Conservation (phyloP, 2,113 vertebrate genomes). For the Electrona antarctica region DNA sequence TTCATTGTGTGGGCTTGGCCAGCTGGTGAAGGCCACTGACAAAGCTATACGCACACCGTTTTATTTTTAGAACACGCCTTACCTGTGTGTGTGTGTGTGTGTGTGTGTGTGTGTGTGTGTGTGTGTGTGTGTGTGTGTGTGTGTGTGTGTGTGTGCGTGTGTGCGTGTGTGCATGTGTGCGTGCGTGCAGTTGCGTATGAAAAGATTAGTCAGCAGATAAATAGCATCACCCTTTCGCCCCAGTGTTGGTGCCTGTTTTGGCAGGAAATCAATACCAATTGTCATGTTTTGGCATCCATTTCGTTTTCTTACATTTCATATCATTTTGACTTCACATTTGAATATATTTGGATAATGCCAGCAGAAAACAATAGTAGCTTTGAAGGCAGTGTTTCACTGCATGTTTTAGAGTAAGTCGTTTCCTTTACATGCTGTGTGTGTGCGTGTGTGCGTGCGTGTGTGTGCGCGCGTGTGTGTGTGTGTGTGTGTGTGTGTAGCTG, state of each 20-base stretch:
- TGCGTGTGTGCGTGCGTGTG: not conserved
- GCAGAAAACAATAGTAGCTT: no score
- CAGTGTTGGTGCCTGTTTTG: conserved; percentile 19
- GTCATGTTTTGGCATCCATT: not conserved
- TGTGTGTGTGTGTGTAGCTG: not conserved
- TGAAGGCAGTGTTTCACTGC: no score
- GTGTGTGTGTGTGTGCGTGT: conserved; percentile 45
- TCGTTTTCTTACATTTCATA: no score
- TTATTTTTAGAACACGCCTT: no score
- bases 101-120: conserved; percentile 10
- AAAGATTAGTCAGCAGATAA: conserved; percentile 23
- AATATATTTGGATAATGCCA: no score
- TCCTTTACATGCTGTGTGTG: no score
- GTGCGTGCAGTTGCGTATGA: not conserved
- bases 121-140: conserved; percentile 13
- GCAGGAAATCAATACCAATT: conserved; percentile 17
- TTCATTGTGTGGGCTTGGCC: no score
- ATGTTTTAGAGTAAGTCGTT: no score
- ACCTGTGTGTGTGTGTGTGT: conserved; percentile 16
- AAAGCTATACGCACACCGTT: no score
- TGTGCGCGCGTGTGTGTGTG: not conserved
- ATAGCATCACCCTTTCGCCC: conserved; percentile 22
- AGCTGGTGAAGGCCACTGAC: no score
- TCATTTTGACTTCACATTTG: no score
- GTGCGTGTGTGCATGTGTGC: not conserved